phyloP scores from a whole-genome alignment of 2,797 vertebrate genomes.

The Nannoperca australis region DNA sequence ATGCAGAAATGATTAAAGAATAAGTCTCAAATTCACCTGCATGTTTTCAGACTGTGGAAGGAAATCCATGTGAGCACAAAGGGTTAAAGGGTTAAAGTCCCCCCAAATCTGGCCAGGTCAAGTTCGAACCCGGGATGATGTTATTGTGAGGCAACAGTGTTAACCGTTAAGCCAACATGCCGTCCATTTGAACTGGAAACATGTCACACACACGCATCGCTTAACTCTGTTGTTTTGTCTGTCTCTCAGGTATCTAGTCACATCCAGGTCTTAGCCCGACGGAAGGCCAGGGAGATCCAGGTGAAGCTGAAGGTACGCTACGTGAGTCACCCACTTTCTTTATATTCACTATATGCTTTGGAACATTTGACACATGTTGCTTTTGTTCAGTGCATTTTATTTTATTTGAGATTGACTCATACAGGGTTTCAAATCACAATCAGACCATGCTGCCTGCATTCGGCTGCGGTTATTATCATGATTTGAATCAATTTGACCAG shows the following conservation, averaged over 20 bases:
- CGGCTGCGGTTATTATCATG: background rate
- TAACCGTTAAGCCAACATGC: background rate
- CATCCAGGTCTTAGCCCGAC: conserved; percentile 95
- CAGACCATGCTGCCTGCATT: conserved; percentile 23
- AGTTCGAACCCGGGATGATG: background rate
- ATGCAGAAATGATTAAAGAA: background rate
- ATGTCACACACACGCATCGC: background rate
- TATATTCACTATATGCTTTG: conserved; percentile 15
- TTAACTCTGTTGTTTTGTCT: conserved; percentile 16
- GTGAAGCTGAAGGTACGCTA: conserved; percentile 97
- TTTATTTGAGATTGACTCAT: conserved; percentile 14
- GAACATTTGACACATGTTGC: background rate
- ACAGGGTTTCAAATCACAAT: conserved; percentile 24
- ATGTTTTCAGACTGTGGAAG: background rate
- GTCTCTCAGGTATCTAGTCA: conserved; percentile 93
- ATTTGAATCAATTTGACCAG: conserved; percentile 35
- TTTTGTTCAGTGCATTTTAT: background rate
- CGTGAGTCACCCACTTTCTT: conserved; percentile 75
- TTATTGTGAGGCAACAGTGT: background rate
- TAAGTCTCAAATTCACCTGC: background rate
- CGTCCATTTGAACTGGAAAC: background rate
- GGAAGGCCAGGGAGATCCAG: conserved; percentile 98
- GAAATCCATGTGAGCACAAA: conserved; percentile 5
- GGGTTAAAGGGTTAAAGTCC: background rate
- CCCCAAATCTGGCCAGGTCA: background rate